phyloP scores from a whole-genome alignment of 2,888 invertebrate species.

The Polietes domitor region DNA sequence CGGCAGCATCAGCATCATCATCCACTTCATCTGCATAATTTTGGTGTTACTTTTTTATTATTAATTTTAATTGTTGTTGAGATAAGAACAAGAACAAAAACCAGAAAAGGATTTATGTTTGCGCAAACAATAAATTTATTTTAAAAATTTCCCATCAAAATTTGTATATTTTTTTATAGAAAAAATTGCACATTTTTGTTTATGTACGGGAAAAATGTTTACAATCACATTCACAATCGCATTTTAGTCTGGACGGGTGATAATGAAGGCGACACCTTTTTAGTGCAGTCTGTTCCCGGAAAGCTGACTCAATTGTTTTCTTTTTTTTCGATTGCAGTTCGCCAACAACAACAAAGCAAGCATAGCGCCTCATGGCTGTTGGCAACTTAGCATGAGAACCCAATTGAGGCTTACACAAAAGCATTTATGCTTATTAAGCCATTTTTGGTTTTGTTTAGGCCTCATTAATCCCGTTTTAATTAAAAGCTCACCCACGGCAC shows the following conservation, averaged over 20 bases:
- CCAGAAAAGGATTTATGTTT: constrained; percentile 16
- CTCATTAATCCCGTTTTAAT: constrained; percentile 65
- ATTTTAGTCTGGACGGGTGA: background rate
- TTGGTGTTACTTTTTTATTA: constrained; percentile 61
- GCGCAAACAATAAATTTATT: constrained; percentile 33
- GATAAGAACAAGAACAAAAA: constrained; percentile 49
- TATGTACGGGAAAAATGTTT: constrained; percentile 33
- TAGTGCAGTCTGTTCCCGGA: constrained; percentile 43
- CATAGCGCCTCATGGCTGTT: constrained; percentile 47
- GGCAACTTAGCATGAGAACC: constrained; percentile 25
- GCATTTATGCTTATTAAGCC: constrained; percentile 49
- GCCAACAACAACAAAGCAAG: background rate
- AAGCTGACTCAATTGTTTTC: constrained; percentile 50
- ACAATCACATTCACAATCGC: constrained; percentile 12
- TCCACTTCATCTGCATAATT: constrained; percentile 46
- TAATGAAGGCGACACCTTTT: constrained; percentile 47
- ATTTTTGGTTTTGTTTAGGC: constrained; percentile 48
- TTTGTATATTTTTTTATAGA: background rate
- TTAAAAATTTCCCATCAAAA: constrained; percentile 36
- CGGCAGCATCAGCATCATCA: background rate
- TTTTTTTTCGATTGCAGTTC: constrained; percentile 18
- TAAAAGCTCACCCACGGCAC: constrained; percentile 40
- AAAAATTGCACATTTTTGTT: constrained; percentile 50
- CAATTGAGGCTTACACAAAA: background rate
- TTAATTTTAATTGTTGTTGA: constrained; percentile 67